Conservation (phyloP, 2,888 invertebrate species). For the Oeneis ivallda region DNA sequence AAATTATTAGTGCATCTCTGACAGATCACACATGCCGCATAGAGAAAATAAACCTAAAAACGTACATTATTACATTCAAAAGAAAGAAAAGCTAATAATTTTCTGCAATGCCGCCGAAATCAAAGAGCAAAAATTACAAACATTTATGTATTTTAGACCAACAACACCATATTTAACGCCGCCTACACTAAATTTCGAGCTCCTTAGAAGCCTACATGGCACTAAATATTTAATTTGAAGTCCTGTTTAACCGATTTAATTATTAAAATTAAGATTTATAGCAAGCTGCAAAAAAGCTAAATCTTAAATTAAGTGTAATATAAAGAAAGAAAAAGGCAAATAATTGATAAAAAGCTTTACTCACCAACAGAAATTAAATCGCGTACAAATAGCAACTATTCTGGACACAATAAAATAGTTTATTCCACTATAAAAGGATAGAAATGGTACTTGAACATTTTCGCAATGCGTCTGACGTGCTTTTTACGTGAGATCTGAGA, state of each 20-base stretch:
- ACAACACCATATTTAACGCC: conserved; percentile 7
- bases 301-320: not conserved
- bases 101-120: not conserved
- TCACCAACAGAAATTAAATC: too few species aligned
- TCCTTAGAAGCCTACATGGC: conserved; percentile 23
- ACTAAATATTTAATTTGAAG: not conserved
- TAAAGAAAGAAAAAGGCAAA: too few species aligned
- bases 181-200: conserved; percentile 29
- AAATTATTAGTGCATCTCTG: conserved; percentile 66
- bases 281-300: not conserved
- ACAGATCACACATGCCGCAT: conserved; percentile 39
- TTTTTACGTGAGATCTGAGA: too few species aligned
- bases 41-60: conserved; percentile 31
- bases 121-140: not conserved
- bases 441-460: too few species aligned
- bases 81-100: not conserved
- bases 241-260: not conserved
- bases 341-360: too few species aligned
- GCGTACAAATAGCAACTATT: too few species aligned
- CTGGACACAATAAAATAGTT: too few species aligned
- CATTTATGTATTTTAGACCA: conserved; percentile 10
- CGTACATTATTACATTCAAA: not conserved
- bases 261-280: not conserved
- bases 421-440: too few species aligned
- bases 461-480: too few species aligned